Evolutionary conservation across 2,797 vertebrate species (phyloP).

Genomic region (Oophaga sylvatica): DNA sequence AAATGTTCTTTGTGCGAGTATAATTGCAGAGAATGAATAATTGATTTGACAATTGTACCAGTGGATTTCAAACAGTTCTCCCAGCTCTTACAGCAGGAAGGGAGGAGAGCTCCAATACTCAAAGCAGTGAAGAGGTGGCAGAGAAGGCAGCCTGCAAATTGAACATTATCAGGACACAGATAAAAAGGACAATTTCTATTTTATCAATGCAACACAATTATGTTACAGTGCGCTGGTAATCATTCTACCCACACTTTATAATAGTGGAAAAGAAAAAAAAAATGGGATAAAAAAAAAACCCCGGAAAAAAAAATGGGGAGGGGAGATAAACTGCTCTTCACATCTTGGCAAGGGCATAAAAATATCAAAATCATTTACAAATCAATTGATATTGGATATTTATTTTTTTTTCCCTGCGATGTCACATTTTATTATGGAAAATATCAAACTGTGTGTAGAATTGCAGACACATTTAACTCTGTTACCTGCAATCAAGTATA

Average conservation of each 20-base stretch:
- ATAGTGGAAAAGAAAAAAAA: slow-evolving; percentile 55
- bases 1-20: slow-evolving; percentile 99
- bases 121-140: slow-evolving; percentile 93
- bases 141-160: slow-evolving; percentile 97
- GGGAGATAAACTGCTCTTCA: slow-evolving; percentile 76
- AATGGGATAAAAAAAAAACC: background rate
- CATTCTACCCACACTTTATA: slow-evolving; percentile 94
- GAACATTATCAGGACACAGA: slow-evolving; percentile 99
- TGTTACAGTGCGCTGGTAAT: slow-evolving; percentile 98
- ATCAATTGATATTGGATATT: slow-evolving; percentile 98
- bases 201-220: slow-evolving; percentile 99
- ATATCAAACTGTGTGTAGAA: slow-evolving; percentile 96
- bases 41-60: slow-evolving; percentile 99
- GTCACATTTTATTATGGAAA: slow-evolving; percentile 88
- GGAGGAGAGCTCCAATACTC: slow-evolving; percentile 87
- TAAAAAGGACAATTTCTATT: slow-evolving; percentile 99
- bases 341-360: slow-evolving; percentile 87
- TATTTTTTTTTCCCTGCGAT: slow-evolving; percentile 68
- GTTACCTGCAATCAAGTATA: slow-evolving; percentile 95
- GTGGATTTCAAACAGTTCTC: slow-evolving; percentile 98
- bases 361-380: slow-evolving; percentile 91
- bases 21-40: slow-evolving; percentile 99
- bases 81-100: slow-evolving; percentile 87
- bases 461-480: slow-evolving; percentile 98
- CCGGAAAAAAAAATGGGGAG: slow-evolving; percentile 53